phyloP scores from a whole-genome alignment of 2,113 vertebrate species.

The Lonchura striata region DNA sequence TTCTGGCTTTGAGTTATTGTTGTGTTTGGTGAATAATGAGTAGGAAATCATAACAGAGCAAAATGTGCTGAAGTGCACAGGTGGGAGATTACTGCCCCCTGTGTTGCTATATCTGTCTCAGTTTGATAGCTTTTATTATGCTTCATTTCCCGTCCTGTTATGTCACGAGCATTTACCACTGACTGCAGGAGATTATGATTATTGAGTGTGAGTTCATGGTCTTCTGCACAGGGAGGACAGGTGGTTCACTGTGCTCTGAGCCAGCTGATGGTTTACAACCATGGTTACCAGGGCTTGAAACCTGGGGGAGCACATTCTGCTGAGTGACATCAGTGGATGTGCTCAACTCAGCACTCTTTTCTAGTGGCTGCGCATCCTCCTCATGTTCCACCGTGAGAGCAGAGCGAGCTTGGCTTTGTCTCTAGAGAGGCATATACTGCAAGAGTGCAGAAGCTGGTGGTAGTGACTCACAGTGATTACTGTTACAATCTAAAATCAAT shows the following conservation, averaged over 20 bases:
- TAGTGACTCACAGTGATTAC: background rate
- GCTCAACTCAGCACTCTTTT: background rate
- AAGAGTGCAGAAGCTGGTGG: background rate
- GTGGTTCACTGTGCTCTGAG: background rate
- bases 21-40: background rate
- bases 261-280: rapidly evolving
- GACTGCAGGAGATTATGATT: background rate
- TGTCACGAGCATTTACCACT: background rate
- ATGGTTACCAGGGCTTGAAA: rapidly evolving
- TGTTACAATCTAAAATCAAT: background rate
- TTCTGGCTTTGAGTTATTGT: background rate
- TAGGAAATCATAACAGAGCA: background rate
- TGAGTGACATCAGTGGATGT: rapidly evolving
- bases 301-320: background rate
- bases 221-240: background rate
- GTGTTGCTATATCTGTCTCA: background rate
- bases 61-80: background rate
- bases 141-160: background rate
- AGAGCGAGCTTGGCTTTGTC: background rate
- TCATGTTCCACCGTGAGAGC: background rate
- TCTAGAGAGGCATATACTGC: background rate
- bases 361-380: background rate
- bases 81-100: background rate
- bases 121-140: background rate
- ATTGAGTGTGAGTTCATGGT: background rate